These are phyloP conservation scores for Holotrichia oblita DNA, from an alignment of 1,140 invertebrate species.

Conservation along the genomic window DNA sequence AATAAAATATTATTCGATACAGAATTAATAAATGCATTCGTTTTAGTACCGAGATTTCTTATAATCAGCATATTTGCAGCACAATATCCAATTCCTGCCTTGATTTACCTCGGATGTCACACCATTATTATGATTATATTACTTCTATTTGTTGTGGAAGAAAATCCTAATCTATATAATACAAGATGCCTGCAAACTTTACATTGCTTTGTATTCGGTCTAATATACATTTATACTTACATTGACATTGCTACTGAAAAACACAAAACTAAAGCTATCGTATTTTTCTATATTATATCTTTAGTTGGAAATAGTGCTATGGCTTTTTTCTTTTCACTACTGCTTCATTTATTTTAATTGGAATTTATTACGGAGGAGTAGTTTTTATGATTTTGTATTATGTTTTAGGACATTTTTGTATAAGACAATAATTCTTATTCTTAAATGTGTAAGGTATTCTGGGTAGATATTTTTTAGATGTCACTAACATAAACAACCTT, in stretches of 20 bases:
- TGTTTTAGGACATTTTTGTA: neutral
- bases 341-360: conserved; percentile 4
- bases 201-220: conserved; percentile 1
- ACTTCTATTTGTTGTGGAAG: neutral
- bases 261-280: neutral
- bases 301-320: neutral
- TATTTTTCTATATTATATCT: neutral
- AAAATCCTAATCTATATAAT: conserved; percentile 17
- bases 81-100: neutral
- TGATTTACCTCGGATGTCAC: neutral
- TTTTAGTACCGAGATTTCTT: conserved; percentile 33
- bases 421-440: neutral
- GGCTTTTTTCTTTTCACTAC: neutral
- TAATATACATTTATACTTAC: conserved; percentile 16
- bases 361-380: neutral
- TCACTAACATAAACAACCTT: too few species aligned
- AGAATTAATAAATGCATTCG: neutral
- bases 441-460: too few species aligned
- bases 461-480: too few species aligned
- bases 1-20: neutral
- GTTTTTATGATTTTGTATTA: neutral
- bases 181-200: neutral
- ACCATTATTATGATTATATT: neutral
- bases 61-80: conserved; percentile 15
- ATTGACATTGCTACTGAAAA: neutral